A percentile compares a stretch with the other conserved stretches of the same genome.
phyloP scores from a whole-genome alignment of 2,888 invertebrate species.

The Dichetophora obliterata region DNA sequence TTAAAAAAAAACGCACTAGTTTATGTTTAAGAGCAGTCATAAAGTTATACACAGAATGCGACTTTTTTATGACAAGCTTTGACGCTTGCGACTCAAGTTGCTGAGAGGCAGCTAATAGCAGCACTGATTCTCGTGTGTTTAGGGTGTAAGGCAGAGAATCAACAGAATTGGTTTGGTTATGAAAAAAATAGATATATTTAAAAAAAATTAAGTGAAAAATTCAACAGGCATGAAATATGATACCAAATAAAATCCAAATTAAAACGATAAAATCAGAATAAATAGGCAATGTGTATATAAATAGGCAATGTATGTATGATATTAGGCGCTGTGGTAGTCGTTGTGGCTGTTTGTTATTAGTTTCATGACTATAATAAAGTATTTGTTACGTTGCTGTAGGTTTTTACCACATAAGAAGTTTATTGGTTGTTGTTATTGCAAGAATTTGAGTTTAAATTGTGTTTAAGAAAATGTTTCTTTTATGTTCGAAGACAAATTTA shows the following conservation, averaged over 20 bases:
- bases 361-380: no score
- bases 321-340: no score
- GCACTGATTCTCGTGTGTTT: neutral
- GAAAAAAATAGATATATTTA: conserved; percentile 4
- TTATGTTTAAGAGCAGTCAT: conserved; percentile 65
- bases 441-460: no score
- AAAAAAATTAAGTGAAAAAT: conserved; percentile 5
- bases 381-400: no score
- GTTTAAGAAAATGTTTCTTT: no score
- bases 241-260: conserved; percentile 67
- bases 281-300: neutral
- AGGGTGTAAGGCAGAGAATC: neutral
- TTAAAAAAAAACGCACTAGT: conserved; percentile 50
- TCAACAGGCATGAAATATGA: conserved; percentile 61
- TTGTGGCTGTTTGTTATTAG: no score
- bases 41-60: conserved; percentile 68
- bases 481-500: no score
- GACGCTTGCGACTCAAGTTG: conserved; percentile 49
- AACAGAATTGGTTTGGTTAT: neutral
- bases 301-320: no score
- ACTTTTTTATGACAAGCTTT: conserved; percentile 65
- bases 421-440: no score
- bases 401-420: no score
- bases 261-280: conserved; percentile 65
- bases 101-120: conserved; percentile 24